Evolutionary conservation across 2,113 vertebrate species (phyloP).

Genomic region (Neogobius melanostomus): DNA sequence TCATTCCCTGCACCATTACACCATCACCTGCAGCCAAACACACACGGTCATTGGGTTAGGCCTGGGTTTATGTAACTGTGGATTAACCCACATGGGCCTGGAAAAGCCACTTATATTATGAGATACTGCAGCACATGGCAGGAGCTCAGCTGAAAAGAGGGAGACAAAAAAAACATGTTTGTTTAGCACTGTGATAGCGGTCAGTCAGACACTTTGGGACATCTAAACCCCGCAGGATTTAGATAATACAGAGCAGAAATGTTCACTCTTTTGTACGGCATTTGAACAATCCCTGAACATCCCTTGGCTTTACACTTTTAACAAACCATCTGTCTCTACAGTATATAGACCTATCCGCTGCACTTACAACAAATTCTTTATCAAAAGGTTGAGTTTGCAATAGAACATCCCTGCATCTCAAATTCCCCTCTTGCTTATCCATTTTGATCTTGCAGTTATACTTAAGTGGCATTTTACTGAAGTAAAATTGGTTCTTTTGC

Average conservation of each 20-base stretch:
- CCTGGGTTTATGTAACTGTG: constrained; percentile 50
- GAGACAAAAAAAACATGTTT: constrained; percentile 27
- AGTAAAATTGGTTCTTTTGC: too few relatives aligned
- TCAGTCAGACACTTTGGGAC: background rate
- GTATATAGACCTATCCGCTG: background rate
- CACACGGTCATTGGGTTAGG: constrained; percentile 52
- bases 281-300: background rate
- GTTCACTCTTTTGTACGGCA: background rate
- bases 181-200: constrained; percentile 10
- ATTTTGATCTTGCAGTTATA: too few relatives aligned
- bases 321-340: background rate
- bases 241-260: background rate
- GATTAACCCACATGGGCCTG: constrained; percentile 65
- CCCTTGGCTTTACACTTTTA: background rate
- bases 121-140: constrained; percentile 36
- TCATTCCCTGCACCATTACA: constrained; percentile 44
- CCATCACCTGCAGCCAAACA: constrained; percentile 61
- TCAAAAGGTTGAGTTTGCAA: too few relatives aligned
- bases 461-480: too few relatives aligned
- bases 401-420: too few relatives aligned
- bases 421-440: too few relatives aligned
- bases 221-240: background rate
- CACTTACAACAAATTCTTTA: too few relatives aligned
- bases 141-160: constrained; percentile 37
- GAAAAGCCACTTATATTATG: constrained; percentile 58